Evolutionary conservation across 2,888 invertebrate species (phyloP), one percentile per base, ranked within the genome.

Genomic region (Cerastis rubricosa): DNA sequence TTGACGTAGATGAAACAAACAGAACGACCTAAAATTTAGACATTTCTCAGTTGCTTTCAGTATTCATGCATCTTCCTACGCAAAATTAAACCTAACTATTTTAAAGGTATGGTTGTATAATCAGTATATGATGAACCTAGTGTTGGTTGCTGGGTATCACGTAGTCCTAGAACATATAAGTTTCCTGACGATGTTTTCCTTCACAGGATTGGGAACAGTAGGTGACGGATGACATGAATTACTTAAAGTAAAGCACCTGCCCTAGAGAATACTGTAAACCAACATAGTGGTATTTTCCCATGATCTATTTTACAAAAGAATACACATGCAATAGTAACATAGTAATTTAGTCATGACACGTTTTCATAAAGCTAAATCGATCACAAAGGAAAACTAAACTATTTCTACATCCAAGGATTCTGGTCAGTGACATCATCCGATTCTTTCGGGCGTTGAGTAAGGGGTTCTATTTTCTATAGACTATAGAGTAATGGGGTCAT

Each of bases 381-480:
- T 82, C 84, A 83, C 83, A 83, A 83, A 83, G 83, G 70, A 84
- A 71, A 76, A 80, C 40, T 59, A 14, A 61, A 82, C 77, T 86
- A 86, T 86, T 86, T 82, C 61, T 63, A 70, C 29, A 63, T 49
- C 59, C 74, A 73, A 81, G 72, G 68, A 87, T 76, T 54, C 65
- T 73, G 49, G 9, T 47, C 40, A 43, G 61, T 87, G 87, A 87
- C 88, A 86, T 87, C 88, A 87, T 65, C 51, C 8, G 40, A 83
- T 70, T 84, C 81, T 83, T 83, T 87, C 57, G 77, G 74, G 64
- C 74, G 47, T 61, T 69, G 66, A 76, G 74, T 74, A 76, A 81
- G 83, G 84, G 85, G 76, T 54, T 80, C 74, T 81, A 82, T 83
- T 86, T 85, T 76, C 78, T 85, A 81, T 78, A 66, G 74, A 68